Conservation (phyloP, 2,797 vertebrate genomes). For the Podarcis lilfordi region DNA sequence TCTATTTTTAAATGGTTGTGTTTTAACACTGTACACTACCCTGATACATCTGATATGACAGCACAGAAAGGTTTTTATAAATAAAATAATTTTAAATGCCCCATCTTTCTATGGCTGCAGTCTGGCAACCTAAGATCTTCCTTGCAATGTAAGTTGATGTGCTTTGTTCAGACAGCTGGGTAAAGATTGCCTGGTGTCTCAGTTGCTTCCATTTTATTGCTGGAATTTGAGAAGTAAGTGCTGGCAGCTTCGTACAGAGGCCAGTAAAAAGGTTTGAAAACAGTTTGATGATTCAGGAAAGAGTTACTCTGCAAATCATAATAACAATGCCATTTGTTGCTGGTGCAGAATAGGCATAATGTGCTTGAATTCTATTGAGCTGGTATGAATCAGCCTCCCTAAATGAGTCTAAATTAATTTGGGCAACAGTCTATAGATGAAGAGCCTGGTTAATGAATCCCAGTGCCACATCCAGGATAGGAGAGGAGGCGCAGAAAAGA, state of each 20-base stretch:
- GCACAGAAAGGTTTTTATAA: no score
- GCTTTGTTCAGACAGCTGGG: not conserved
- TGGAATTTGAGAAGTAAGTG: not conserved
- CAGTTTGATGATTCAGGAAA: constrained; percentile 2
- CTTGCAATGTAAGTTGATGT: not conserved
- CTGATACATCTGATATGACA: no score
- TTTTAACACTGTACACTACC: no score
- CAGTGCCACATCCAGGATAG: constrained; percentile 35
- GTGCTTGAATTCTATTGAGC: constrained; percentile 38
- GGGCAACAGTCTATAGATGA: constrained; percentile 29
- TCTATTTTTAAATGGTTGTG: no score
- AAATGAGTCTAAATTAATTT: constrained; percentile 61
- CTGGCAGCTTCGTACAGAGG: not conserved
- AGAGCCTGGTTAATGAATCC: constrained; percentile 54
- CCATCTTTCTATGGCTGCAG: not conserved
- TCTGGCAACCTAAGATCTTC: not conserved
- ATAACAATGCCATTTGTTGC: not conserved
- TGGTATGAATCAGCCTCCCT: constrained; percentile 48
- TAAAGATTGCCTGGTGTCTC: not conserved
- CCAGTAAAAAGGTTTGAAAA: not conserved
- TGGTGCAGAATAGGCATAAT: constrained; percentile 49
- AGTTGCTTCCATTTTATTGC: not conserved
- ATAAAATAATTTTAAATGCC: no score
- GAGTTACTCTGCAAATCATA: constrained; percentile 6
- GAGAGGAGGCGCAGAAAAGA: constrained; percentile 22